Evolutionary conservation across 2,888 invertebrate species (phyloP).

Genomic region (Parnassius smintheus): DNA sequence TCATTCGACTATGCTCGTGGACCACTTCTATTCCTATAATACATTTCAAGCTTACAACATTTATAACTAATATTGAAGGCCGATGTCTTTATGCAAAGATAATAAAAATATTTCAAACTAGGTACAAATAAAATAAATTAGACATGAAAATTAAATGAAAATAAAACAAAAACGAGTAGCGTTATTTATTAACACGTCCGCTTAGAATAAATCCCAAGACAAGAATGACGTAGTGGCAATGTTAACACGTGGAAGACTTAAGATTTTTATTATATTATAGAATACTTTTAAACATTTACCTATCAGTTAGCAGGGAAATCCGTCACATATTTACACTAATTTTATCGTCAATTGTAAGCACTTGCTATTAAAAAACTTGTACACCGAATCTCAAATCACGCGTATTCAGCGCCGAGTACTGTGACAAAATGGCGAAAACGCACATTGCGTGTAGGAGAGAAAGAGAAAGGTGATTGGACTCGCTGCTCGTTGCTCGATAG

Average conservation of each 20-base stretch:
- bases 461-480: constrained; percentile 11
- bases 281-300: constrained; percentile 3
- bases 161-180: not conserved
- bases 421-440: constrained; percentile 18
- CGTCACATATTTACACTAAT: not conserved
- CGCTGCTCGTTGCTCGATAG: not conserved
- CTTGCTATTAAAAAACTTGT: not conserved
- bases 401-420: constrained; percentile 14
- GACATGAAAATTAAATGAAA: not conserved
- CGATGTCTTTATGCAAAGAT: too few relatives aligned
- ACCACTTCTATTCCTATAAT: too few relatives aligned
- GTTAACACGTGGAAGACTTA: not conserved
- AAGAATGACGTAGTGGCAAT: constrained; percentile 5
- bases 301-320: not conserved
- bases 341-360: not conserved
- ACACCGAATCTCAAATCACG: constrained; percentile 3
- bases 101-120: too few relatives aligned
- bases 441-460: constrained; percentile 5
- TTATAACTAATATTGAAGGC: too few relatives aligned
- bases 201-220: not conserved
- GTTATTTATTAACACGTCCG: constrained; percentile 4
- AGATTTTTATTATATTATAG: not conserved
- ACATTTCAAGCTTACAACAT: too few relatives aligned
- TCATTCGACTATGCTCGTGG: too few relatives aligned
- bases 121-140: too few relatives aligned